Base-by-base conservation (phyloP, 2,888 invertebrate genomes). In the Euphydryas editha region DNA sequence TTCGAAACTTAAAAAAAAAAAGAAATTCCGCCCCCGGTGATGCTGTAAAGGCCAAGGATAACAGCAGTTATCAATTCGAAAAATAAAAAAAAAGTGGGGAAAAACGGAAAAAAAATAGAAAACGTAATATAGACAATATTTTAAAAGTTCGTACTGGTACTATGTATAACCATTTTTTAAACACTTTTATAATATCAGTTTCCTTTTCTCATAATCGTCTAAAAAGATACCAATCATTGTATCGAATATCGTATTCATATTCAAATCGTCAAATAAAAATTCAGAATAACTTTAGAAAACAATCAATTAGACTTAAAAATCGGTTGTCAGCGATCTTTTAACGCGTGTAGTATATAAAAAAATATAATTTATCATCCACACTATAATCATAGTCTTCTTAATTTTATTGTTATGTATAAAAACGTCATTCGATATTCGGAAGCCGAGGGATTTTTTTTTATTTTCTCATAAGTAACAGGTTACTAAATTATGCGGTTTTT, bases 361-460 rank as follows among this genome's bases (percentile, higher is more conserved):
- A 57, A 60, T 39, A 55, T 49, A 44, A 69, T 66, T 49, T 57
- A 62, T 66, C 69, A 66, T 66, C 59, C 59, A 66, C 59, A 20
- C 30, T 51, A 62, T 62, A 65, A 75, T 73, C 69, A 69, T 68
- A 65, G 66, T 69, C 69, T 65, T 11, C 57, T 51, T 68, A 69
- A 70, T 67, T 69, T 51, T 71, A 71, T 69, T 72, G 67, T 73
- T 73, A 72, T 59, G 57, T 61, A 15, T 65, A 49, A 77, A 76
- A 76, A 77, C 70, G 51, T 65, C 58, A 75, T 73, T 74, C 68
- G 13, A 65, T 64, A 77, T 75, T 75, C 77, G 71, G 76, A 69
- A 73, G 77, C 74, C 65, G 49, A 56, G 69, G 67, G 68, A 57
- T 62, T 65, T 73, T 72, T 47, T 47, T 47, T 47, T 47, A 47